Evolutionary conservation across 2,888 invertebrate species (phyloP), one percentile per base, ranked within the genome.

Genomic region (Drosophila limbata): DNA sequence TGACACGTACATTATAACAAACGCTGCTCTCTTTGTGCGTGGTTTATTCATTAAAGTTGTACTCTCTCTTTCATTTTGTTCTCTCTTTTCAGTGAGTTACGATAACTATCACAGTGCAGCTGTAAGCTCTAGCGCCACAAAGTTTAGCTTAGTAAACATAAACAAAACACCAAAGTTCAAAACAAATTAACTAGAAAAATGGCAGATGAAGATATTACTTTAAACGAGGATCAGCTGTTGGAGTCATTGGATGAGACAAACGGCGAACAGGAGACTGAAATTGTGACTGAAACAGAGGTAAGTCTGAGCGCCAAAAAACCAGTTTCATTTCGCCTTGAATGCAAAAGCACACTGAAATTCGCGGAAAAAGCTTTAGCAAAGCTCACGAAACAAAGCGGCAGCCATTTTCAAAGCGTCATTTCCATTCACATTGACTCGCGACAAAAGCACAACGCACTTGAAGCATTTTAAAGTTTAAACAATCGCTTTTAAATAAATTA

Each of bases 171-270:
- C 63, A 79, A 86, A 81, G 74, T 72, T 70, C 52, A 70, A 60
- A 25, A 56, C 17, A 79, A 75, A 47, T n/a, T 25, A 66, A 61
- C 19, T 31, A 28, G 40, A 44, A 84, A 79, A 83, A 93, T 93
- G 93, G 93, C 93, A 72, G 93, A 93, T 85, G 93, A 93, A 90
- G 93, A 93, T 88, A 88, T 93, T 79, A 89, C 93, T 71, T 84
- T 93, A 79, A 93, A 92, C 77, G 93, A 93, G 89, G 93, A 93
- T 82, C 93, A 93, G 88, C 92, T 93, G 65, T 84, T 93, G 85
- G 93, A 93, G 77, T 92, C 93, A 77, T 84, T 93, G 86, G 93
- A 93, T 66, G 93, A 93, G 80, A 91, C 92, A 61, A 92, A 92
- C 84, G 93, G 93, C 78, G 93, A 93, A 67, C 89, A 89, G 89